Evolutionary conservation across 1,140 invertebrate species (phyloP).

Genomic region (Diuraphis noxia): DNA sequence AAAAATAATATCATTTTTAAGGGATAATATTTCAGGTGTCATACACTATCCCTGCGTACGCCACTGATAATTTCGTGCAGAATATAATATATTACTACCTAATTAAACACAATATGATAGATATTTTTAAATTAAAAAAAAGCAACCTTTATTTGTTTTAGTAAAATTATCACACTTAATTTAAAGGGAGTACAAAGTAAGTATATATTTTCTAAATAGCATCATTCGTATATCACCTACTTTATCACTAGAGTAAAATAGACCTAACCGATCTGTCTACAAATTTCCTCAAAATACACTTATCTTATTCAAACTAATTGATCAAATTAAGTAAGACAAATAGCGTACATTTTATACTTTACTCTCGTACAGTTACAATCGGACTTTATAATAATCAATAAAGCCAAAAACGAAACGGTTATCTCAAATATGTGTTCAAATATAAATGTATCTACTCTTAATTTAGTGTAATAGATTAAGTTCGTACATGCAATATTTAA

Average conservation of each 20-base stretch:
- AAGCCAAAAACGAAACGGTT: background rate
- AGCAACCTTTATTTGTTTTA: background rate
- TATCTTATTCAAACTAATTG: slow-evolving; percentile 4
- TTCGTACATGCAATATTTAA: background rate
- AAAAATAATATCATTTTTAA: background rate
- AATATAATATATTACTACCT: too few species aligned
- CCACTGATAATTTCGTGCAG: background rate
- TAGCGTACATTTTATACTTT: background rate
- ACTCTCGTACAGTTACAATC: background rate
- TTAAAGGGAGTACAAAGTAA: background rate
- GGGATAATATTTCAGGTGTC: background rate
- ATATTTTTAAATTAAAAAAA: background rate
- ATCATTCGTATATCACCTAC: background rate
- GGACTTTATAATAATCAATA: slow-evolving; percentile 2
- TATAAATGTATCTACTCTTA: background rate
- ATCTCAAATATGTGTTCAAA: background rate
- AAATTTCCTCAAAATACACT: background rate
- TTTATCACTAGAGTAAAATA: background rate
- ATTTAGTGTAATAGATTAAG: background rate
- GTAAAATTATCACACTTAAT: background rate
- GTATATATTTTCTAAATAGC: background rate
- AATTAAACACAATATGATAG: background rate
- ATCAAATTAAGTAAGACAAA: slow-evolving; percentile 3
- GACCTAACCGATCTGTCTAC: background rate
- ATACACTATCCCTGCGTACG: background rate